Evolutionary conservation across 2,113 vertebrate genomes (phyloP), one percentile per base, ranked within the genome.

Genomic region (Eudyptes chrysolophus): DNA sequence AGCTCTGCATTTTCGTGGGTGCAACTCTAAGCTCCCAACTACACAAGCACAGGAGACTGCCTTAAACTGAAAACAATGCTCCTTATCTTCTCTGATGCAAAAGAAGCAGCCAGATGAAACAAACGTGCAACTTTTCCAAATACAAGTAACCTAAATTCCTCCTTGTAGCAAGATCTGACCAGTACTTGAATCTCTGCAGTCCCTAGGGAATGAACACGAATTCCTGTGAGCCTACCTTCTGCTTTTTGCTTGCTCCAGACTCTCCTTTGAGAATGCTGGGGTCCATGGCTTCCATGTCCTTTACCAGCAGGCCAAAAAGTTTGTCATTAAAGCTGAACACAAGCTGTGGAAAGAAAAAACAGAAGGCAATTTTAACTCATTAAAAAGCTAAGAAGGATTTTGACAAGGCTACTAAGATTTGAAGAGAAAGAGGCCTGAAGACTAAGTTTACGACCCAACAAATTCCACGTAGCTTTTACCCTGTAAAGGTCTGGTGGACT

Each of bases 231-330:
- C 94, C 20, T 97, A 99, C 99, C 99, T 99, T 99, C 49, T 98
- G 98, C 92, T 99, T 99, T 93, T 99, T 99, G 68, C 97, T 95
- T 9, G 98, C 92, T 15, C 93, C 91, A 4, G 97, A 79, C 71
- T 99, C 99, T 71, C 98, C 99, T 87, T 98, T 99, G 27, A 99
- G 98, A 92, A 99, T 99, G 97, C 99, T 99, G 70, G 99, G 98
- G 96, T 99, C 99, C 99, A 99, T 99, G 48, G 98, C 99, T 80
- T 99, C 99, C 29, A 99, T 99, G 54, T 99, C 99, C 97, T 99
- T 99, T 30, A 99, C 98, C 65, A 99, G 13, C 51, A 99, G 91
- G 42, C 98, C 97, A 89, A 99, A 99, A 29, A 99, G 97, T 88
- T 99, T 99, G 52, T 99, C 99, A 60, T 98, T 98, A 90, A 99